Evolutionary conservation across 92 coral and sea anemone genomes (phyloP).

Genomic region (Porites cylindrica): DNA sequence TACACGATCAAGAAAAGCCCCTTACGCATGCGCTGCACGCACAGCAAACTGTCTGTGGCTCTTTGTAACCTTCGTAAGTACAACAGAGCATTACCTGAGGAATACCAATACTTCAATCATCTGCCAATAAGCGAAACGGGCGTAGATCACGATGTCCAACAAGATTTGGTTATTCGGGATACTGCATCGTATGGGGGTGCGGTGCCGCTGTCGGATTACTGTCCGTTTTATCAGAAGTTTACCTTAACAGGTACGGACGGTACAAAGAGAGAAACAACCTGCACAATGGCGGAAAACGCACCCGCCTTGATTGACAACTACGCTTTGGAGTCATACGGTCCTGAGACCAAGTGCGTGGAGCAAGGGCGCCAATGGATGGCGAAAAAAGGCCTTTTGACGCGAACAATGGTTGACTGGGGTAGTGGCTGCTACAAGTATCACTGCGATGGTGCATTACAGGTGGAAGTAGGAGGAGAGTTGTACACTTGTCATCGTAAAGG

Average conservation of each 20-base stretch:
- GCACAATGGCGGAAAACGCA: constrained; percentile 84
- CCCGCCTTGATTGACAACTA: constrained; percentile 83
- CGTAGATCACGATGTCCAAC: not conserved
- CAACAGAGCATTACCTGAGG: constrained; percentile 66
- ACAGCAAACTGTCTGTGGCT: constrained; percentile 92
- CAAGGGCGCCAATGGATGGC: constrained; percentile 95
- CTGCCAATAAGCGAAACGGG: constrained; percentile 67
- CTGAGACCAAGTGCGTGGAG: constrained; percentile 75
- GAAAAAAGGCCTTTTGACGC: constrained; percentile 81
- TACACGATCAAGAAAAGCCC: constrained; percentile 89
- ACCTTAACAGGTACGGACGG: constrained; percentile 85
- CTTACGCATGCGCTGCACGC: constrained; percentile 95
- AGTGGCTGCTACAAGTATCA: constrained; percentile 92
- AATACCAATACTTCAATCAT: constrained; percentile 95
- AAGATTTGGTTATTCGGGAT: constrained; percentile 70
- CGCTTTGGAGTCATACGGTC: constrained; percentile 89
- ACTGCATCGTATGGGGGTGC: constrained; percentile 95
- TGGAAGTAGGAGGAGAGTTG: constrained; percentile 73
- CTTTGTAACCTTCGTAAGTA: constrained; percentile 93
- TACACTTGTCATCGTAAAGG: constrained; percentile 81
- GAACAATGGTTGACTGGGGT: constrained; percentile 99
- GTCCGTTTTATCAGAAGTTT: constrained; percentile 97
- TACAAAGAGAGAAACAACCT: constrained; percentile 86
- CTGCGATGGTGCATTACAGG: constrained; percentile 78
- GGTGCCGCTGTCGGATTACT: constrained; percentile 93